Evolutionary conservation across 1,140 invertebrate genomes (phyloP).

Genomic region (Asbolus verrucosus): DNA sequence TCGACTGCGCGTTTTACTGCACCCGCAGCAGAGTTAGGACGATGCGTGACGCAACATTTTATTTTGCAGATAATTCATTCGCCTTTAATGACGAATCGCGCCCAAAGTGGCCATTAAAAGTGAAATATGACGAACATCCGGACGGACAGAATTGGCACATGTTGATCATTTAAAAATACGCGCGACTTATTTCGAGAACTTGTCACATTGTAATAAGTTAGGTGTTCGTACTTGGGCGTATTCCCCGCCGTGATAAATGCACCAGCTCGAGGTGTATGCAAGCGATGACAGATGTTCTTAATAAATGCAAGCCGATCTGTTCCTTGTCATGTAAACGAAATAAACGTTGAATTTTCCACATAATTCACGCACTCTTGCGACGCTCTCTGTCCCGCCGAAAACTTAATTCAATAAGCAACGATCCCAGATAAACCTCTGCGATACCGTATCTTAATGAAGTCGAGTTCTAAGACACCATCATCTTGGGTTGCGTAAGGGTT

Average conservation of each 20-base stretch:
- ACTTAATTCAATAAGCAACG: slow-evolving; percentile 32
- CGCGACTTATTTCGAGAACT: slow-evolving; percentile 17
- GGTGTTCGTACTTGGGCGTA: not conserved
- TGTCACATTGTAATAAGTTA: slow-evolving; percentile 33
- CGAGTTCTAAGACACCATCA: not conserved
- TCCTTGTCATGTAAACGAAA: slow-evolving; percentile 35
- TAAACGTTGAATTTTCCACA: slow-evolving; percentile 35
- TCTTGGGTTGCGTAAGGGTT: not conserved
- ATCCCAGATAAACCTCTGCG: slow-evolving; percentile 20
- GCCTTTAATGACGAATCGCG: not conserved
- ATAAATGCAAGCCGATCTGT: slow-evolving; percentile 17
- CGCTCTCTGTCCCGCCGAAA: not conserved
- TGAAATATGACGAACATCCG: slow-evolving; percentile 28
- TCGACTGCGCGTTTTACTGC: too few relatives aligned
- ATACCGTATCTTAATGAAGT: slow-evolving; percentile 32
- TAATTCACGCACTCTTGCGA: slow-evolving; percentile 15
- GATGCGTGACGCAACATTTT: too few relatives aligned
- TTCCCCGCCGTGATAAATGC: not conserved
- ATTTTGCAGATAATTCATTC: too few relatives aligned
- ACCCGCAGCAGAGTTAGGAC: too few relatives aligned
- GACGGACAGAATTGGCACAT: slow-evolving; percentile 19
- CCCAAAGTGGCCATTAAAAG: not conserved
- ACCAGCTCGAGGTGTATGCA: not conserved
- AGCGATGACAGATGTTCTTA: slow-evolving; percentile 15
- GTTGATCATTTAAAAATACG: slow-evolving; percentile 28